A percentile compares a stretch with the other conserved stretches of the same genome.
phyloP scores from a whole-genome alignment of 2,797 vertebrate species.

The Sitta carolinensis region DNA sequence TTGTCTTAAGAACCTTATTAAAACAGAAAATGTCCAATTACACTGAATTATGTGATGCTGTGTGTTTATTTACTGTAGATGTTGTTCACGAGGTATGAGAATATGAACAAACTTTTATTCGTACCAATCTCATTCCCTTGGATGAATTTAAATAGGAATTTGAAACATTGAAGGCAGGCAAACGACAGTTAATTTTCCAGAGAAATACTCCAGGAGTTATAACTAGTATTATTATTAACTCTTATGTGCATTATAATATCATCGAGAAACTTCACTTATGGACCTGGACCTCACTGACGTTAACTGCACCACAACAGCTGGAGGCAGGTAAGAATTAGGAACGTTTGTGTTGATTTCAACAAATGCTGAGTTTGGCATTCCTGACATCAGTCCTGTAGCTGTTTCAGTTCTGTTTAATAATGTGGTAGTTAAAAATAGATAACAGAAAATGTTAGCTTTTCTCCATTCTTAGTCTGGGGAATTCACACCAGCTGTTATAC shows the following conservation, averaged over 20 bases:
- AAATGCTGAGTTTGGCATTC: background rate
- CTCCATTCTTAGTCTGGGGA: background rate
- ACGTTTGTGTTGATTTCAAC: background rate
- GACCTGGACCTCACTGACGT: background rate
- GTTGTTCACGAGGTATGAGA: background rate
- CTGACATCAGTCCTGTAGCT: background rate
- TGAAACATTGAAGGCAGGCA: background rate
- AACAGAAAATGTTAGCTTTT: background rate
- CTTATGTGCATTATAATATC: background rate
- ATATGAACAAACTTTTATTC: background rate
- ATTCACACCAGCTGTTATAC: background rate
- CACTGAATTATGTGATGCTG: background rate
- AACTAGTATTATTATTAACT: background rate
- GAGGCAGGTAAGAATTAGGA: background rate
- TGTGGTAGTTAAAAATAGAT: slow-evolving; percentile 1
- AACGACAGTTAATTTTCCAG: background rate
- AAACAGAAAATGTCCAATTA: background rate
- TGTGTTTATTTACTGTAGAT: background rate
- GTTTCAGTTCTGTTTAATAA: background rate
- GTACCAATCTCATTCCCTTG: background rate
- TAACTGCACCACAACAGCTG: background rate
- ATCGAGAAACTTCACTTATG: background rate
- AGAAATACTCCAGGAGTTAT: background rate
- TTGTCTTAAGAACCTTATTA: background rate
- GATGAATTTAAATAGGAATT: background rate